Percentiles rank a stretch among this genome's conserved stretches.
These are phyloP conservation scores for Epinephelus moara DNA, from an alignment of 2,113 vertebrate species.

Conservation along the genomic window DNA sequence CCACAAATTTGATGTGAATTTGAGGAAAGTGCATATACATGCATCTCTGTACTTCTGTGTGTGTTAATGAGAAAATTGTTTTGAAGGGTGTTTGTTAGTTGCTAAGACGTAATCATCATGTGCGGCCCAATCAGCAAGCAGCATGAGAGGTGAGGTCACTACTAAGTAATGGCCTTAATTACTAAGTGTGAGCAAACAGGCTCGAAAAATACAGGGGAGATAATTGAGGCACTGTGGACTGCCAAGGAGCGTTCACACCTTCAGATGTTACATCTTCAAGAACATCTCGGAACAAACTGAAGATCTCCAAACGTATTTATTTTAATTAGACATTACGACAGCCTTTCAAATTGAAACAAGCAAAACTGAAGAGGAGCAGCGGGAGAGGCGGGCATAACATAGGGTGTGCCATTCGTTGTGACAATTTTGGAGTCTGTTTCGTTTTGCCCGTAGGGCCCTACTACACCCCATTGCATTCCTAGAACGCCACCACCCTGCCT, in stretches of 20 bases:
- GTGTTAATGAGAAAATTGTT: slow-evolving; percentile 4
- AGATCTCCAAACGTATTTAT: slow-evolving; percentile 13
- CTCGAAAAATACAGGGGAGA: slow-evolving; percentile 29
- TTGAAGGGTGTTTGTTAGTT: background rate
- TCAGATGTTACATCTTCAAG: background rate
- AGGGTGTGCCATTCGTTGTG: slow-evolving; percentile 45
- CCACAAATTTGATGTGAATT: slow-evolving; percentile 3
- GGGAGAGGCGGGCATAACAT: slow-evolving; percentile 24
- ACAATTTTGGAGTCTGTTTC: slow-evolving; percentile 55
- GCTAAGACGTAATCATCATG: slow-evolving; percentile 28
- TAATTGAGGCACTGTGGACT: slow-evolving; percentile 4
- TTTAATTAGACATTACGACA: slow-evolving; percentile 22
- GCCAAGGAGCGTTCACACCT: slow-evolving; percentile 33
- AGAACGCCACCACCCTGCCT: slow-evolving; percentile 49
- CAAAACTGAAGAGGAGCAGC: background rate
- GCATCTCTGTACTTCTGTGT: background rate
- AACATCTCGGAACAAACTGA: slow-evolving; percentile 11
- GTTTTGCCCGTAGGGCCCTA: slow-evolving; percentile 56
- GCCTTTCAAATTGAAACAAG: slow-evolving; percentile 13
- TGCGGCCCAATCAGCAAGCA: slow-evolving; percentile 11
- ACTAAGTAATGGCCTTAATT: slow-evolving; percentile 28
- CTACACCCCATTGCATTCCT: slow-evolving; percentile 66
- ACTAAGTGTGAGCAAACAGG: slow-evolving; percentile 33
- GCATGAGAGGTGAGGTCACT: slow-evolving; percentile 23
- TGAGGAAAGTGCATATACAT: background rate